Evolutionary conservation across 1,140 invertebrate genomes (phyloP), one percentile per base, ranked within the genome.

Genomic region (Dinoponera quadriceps): DNA sequence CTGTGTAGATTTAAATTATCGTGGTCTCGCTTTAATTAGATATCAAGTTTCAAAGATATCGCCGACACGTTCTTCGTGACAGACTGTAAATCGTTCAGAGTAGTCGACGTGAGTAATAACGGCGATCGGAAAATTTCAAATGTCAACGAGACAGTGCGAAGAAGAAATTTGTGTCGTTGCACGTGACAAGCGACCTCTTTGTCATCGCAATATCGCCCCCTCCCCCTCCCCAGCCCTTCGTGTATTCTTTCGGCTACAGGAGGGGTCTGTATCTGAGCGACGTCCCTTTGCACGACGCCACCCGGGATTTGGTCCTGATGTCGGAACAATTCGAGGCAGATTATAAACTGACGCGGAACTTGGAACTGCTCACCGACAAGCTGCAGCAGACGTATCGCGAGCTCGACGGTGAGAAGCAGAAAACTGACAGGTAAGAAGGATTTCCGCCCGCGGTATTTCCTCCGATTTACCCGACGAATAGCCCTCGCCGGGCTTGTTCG

Each of bases 311-410:
- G 84, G 98, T 99, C 14, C 95, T 99, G 48, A 97, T 99, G 95
- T 99, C 98, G 9, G 99, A 99, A 93, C 98, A 99, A 93, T 99
- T 99, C 92, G 98, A 99, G 94, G 98, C 98, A 0, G 99, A 99
- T 93, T 99, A 99, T 94, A 99, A 99, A 93, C 95, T 99, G 81
- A 99, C 99, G 1, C 97, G 98, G 93, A 99, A 99, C 94, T 95
- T 99, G 86, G 99, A 99, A 94, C 96, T 99, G 69, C 96, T 99
- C 5, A 99, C 98, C 3, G 98, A 99, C 92, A 99, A 99, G 93
- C 95, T 99, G 69, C 98, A 99, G 92, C 97, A 98, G 92, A 99
- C 98, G 0, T 98, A 99, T 93, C 95, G 98, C 65, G 98, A 99
- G 93, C 95, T 99, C 86, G 98, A 99, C 90, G 96, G 96, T 22